These are phyloP conservation scores for Daphoenositta chrysoptera DNA, from an alignment of 2,113 vertebrate species.

Conservation along the genomic window DNA sequence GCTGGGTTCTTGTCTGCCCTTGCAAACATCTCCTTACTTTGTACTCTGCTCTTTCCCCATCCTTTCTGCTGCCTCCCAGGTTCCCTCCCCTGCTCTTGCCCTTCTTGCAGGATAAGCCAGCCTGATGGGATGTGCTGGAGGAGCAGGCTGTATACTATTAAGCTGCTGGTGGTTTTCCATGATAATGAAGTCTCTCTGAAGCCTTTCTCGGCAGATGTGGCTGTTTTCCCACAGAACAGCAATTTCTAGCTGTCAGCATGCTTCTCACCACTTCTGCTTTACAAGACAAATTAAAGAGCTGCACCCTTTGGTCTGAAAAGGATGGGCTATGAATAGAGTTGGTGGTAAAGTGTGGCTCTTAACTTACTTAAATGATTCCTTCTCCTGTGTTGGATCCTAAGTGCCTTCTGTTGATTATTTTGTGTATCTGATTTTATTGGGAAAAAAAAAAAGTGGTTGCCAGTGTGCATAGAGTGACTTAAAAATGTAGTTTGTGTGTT, in stretches of 20 bases:
- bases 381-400: not conserved
- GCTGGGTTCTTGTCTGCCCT: not conserved
- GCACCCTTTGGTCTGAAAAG: not conserved
- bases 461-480: not conserved
- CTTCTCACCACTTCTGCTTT: slow-evolving; percentile 19
- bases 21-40: not conserved
- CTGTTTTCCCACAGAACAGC: slow-evolving; percentile 32
- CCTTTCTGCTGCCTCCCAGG: not conserved
- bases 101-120: slow-evolving; percentile 15
- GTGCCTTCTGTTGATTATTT: not conserved
- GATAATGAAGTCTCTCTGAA: not conserved
- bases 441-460: not conserved
- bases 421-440: not conserved
- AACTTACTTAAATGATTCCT: not conserved
- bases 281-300: slow-evolving; percentile 43
- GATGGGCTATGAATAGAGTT: not conserved
- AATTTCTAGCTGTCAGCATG: slow-evolving; percentile 34
- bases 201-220: not conserved
- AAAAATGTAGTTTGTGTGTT: not conserved
- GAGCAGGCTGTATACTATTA: not conserved
- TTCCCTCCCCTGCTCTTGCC: not conserved
- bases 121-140: slow-evolving; percentile 2
- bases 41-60: not conserved
- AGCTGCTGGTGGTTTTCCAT: slow-evolving; percentile 31
- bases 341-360: not conserved